These are phyloP conservation scores for Labia minor DNA, from an alignment of 2,888 invertebrate genomes.

Conservation along the genomic window DNA sequence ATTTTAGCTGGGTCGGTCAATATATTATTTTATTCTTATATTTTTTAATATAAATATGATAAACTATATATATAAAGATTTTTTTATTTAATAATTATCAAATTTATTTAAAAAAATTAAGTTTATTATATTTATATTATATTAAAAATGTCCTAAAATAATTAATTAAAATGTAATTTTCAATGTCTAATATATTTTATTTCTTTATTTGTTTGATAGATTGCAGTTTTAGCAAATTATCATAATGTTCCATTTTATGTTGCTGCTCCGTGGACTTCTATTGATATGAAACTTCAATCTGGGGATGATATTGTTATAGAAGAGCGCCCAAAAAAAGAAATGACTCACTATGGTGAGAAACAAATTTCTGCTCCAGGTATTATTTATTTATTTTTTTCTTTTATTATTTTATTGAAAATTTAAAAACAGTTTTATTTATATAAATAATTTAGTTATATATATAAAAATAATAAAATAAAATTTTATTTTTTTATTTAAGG, in stretches of 20 bases:
- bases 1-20: too few species aligned
- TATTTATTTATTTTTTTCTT: not conserved
- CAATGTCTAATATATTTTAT: too few species aligned
- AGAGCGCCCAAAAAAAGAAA: constrained; percentile 80
- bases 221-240: constrained; percentile 82
- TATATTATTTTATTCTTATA: too few species aligned
- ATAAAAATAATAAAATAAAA: not conserved
- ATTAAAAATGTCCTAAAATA: too few species aligned
- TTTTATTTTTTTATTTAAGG: constrained; percentile 44
- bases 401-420: not conserved
- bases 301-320: constrained; percentile 89
- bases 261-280: constrained; percentile 85
- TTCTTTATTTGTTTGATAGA: constrained; percentile 36
- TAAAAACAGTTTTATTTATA: not conserved
- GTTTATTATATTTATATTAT: too few species aligned
- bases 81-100: too few species aligned
- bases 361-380: constrained; percentile 78
- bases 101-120: too few species aligned
- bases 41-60: too few species aligned
- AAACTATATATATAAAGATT: too few species aligned
- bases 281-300: constrained; percentile 65
- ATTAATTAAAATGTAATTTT: too few species aligned
- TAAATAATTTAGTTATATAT: not conserved
- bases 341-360: constrained; percentile 80
- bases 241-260: constrained; percentile 92